phyloP scores from a whole-genome alignment of 53 echinoderm and acorn worm species.

The Paracentrotus lividus region DNA sequence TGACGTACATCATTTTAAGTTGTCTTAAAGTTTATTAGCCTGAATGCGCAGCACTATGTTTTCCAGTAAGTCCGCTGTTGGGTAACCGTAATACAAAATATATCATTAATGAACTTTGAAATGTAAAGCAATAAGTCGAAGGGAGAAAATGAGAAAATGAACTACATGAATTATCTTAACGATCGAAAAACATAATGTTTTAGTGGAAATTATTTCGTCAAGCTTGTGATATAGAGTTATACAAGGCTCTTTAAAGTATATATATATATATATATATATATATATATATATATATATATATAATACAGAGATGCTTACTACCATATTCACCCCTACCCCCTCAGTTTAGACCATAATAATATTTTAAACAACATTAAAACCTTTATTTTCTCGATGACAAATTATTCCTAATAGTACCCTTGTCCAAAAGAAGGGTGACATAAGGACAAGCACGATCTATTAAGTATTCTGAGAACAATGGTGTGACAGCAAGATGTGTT shows the following conservation, averaged over 20 bases:
- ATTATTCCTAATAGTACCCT: not conserved
- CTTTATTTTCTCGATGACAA: not conserved
- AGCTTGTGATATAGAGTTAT: no score
- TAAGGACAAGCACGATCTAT: not conserved
- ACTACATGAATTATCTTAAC: no score
- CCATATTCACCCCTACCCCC: not conserved
- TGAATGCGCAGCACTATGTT: not conserved
- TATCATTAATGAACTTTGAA: not conserved
- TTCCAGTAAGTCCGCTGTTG: not conserved
- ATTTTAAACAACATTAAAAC: no score
- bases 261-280: no score
- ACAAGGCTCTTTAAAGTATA: no score
- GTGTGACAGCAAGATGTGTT: not conserved
- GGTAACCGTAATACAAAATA: not conserved
- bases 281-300: no score
- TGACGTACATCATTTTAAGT: not conserved
- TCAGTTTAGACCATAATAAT: not conserved
- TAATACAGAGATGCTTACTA: not conserved
- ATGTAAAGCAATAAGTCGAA: not conserved
- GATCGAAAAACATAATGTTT: no score
- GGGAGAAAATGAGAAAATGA: no score
- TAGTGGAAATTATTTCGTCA: no score
- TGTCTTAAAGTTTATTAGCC: not conserved
- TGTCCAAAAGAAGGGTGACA: not conserved
- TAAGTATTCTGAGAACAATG: not conserved